A percentile compares a stretch with the other conserved stretches of the same genome.
Evolutionary conservation across 30 jellyfish, hydroid and myxozoan species (phyloP).

Genomic region (Catostylus mosaicus): DNA sequence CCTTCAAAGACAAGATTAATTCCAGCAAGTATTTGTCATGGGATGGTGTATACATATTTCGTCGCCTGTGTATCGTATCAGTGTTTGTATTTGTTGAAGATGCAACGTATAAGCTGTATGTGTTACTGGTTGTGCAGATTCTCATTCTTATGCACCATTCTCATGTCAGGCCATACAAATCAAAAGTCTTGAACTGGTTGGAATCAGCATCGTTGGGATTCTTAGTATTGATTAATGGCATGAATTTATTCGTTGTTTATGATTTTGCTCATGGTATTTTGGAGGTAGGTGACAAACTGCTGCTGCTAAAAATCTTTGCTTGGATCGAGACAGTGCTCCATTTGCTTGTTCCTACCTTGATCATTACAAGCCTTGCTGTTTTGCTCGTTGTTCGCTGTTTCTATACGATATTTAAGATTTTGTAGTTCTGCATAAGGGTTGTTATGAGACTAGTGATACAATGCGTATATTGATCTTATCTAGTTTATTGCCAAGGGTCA

Average conservation of each 20-base stretch:
- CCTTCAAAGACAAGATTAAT: background rate
- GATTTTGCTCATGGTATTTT: background rate
- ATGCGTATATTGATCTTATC: no score
- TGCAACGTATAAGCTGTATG: background rate
- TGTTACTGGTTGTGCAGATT: conserved; percentile 1
- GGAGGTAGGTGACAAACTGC: conserved; percentile 1
- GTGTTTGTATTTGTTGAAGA: background rate
- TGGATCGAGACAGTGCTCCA: conserved; percentile 1
- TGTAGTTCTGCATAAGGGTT: background rate
- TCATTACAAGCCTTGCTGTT: background rate
- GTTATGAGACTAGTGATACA: background rate
- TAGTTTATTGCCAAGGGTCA: no score
- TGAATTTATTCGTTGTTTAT: conserved; percentile 6
- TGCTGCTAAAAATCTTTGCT: background rate
- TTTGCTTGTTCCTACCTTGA: background rate
- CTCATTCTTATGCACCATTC: conserved; percentile 8
- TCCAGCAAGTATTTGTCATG: background rate
- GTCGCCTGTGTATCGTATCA: conserved; percentile 1
- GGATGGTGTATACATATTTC: conserved; percentile 25
- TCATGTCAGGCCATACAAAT: background rate
- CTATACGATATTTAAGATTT: background rate
- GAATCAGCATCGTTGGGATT: conserved; percentile 1
- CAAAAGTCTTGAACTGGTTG: background rate
- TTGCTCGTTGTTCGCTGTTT: background rate
- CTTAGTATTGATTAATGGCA: background rate